phyloP scores from a whole-genome alignment of 2,888 invertebrate species.

The Plutella xylostella region DNA sequence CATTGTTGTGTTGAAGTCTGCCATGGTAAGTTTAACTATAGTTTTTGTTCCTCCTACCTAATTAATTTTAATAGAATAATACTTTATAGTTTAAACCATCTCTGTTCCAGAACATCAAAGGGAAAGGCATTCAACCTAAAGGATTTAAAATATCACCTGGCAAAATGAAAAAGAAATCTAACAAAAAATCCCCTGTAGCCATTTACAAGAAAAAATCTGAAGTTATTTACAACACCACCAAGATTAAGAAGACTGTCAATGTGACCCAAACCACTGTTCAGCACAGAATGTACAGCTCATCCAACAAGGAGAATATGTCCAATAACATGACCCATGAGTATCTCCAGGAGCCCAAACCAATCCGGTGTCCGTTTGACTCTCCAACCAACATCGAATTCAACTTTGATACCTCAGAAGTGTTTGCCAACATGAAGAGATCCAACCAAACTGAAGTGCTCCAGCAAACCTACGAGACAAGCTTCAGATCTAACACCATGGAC shows the following conservation, averaged over 20 bases:
- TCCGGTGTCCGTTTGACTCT: conserved; percentile 51
- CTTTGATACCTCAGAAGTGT: conserved; percentile 54
- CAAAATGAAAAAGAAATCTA: conserved; percentile 45
- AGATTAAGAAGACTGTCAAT: conserved; percentile 36
- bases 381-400: conserved; percentile 36
- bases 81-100: no score
- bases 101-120: conserved; percentile 47
- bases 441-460: conserved; percentile 29
- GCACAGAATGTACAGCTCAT: conserved; percentile 28
- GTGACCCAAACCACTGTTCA: conserved; percentile 27
- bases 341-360: conserved; percentile 26
- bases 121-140: conserved; percentile 34
- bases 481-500: conserved; percentile 14
- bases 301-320: conserved; percentile 38
- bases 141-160: conserved; percentile 49
- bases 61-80: no score
- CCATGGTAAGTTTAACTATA: conserved; percentile 36
- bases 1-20: conserved; percentile 72
- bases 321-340: conserved; percentile 20
- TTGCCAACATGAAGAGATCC: conserved; percentile 39
- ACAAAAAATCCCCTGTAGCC: conserved; percentile 46
- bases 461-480: conserved; percentile 46
- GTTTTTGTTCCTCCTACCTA: no score
- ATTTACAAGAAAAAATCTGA: conserved; percentile 48
- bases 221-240: conserved; percentile 36